Percentiles rank a stretch among this genome's conserved stretches.
Evolutionary conservation across 2,113 vertebrate genomes (phyloP).

Genomic region (Cheilinus undulatus): DNA sequence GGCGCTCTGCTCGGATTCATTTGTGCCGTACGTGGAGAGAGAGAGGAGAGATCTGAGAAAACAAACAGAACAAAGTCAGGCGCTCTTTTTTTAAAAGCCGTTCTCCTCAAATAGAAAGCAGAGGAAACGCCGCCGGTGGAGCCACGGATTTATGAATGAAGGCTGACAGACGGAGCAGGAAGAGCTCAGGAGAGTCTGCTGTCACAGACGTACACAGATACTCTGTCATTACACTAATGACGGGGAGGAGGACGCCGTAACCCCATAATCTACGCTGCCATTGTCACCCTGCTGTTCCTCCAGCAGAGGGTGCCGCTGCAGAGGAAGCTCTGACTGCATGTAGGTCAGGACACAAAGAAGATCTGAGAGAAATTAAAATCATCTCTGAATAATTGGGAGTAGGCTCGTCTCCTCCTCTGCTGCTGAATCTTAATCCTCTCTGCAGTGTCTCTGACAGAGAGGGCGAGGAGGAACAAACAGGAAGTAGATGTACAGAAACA

Average conservation of each 20-base stretch:
- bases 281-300: not conserved
- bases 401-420: not conserved
- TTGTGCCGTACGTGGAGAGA: conserved; percentile 35
- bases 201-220: not conserved
- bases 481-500: too few relatives aligned
- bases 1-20: conserved; percentile 61
- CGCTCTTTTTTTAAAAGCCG: conserved; percentile 2
- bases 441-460: not conserved
- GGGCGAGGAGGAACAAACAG: not conserved
- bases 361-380: not conserved
- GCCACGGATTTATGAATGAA: conserved; percentile 67
- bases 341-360: conserved; percentile 13
- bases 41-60: conserved; percentile 61
- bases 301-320: conserved; percentile 33
- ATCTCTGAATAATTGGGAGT: not conserved
- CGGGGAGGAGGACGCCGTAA: not conserved
- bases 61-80: conserved; percentile 68
- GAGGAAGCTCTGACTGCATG: not conserved
- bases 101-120: conserved; percentile 51
- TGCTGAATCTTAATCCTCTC: not conserved
- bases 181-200: not conserved
- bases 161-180: conserved; percentile 50
- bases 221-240: not conserved
- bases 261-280: not conserved
- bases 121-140: conserved; percentile 47